Base-by-base conservation (phyloP, 1,140 invertebrate species). In the Drosophila prosaltans region DNA sequence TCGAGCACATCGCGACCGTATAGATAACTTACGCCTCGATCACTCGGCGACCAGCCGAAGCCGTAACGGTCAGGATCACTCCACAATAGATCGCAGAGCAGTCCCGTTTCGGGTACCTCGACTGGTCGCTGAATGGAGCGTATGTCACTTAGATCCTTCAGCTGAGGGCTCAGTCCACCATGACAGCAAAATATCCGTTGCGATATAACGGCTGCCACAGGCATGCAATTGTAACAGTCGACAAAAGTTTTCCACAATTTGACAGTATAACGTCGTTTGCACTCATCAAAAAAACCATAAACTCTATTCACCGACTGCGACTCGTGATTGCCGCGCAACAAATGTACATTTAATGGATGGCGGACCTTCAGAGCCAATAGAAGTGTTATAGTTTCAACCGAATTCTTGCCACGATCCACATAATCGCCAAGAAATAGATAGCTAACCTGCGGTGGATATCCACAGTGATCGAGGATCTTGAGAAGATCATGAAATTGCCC, bases 241-340 rank as follows among this genome's bases (percentile, higher is more conserved):
- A 94, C 98, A 99, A 93, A 99, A 98, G 92, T 99, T 93, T 98
- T 99, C 98, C 98, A 99, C 82, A 99, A 92, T 93, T 99, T 99
- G 67, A 99, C 97, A 93, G 98, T 99, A 92, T 97, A 99, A 89
- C 98, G 95, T 90, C 98, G 94, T 94, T 97, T 96, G 95, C 98
- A 99, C 94, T 98, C 98, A 92, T 99, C 98, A 92, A 98, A 98
- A 93, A 98, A 98, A 60, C 93, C 89, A 94, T 98, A 98, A 94
- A 98, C 97, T 93, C 97, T 96, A 93, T 98, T 98, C 82, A 98
- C 97, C 74, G 59, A n/a, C 24, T 72, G 65, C 1, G 73, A 57
- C 36, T 81, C 79, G 32, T 81, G 79, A 11, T 81, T 97, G 71
- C 96, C 96, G 84, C 96, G 93, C 90, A 96, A 94, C 80, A 96